Evolutionary conservation across 2,113 vertebrate genomes (phyloP), one percentile per base, ranked within the genome.

Genomic region (Stomatorhinus ivindoensis): DNA sequence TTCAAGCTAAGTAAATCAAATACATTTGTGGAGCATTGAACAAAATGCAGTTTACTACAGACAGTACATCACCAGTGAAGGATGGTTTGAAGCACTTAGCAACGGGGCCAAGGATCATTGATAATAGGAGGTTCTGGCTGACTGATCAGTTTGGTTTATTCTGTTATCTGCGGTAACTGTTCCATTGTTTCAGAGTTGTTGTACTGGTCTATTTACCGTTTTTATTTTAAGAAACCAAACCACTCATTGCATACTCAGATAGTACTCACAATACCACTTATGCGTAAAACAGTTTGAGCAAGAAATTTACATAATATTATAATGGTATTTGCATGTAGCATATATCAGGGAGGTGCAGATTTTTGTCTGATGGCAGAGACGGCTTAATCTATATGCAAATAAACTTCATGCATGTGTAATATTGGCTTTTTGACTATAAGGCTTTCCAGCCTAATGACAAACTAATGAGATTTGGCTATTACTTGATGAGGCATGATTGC

Each of bases 341-440:
- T 80, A 80, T 80, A 80, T 42, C 31, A 80, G 31, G 39, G 27
- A 31, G 61, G 61, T 69, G 61, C n/a, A 31, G 73, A 80, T 80
- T 80, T 42, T 80, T 80, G 73, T 35, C 73, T 80, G 73, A 80
- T 17, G 31, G 73, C 31, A 80, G 5, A 80, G 73, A 35, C 73
- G 35, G 35, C 73, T 80, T 80, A 80, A 80, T 80, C 73, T 80
- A 80, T 80, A 80, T 80, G 73, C 73, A 80, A 80, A 80, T 80
- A 80, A 80, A 80, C 35, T 42, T 80, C 42, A 42, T 80, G 73
- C 35, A 80, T 80, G 31, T 80, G 35, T 80, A 42, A 80, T 80
- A 35, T 80, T 42, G 31, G 73, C 31, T 80, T 80, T 80, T 42
- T 80, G 35, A 80, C 35, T 80, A 80, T 80, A 80, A 80, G 73